Evolutionary conservation across 1,140 invertebrate species (phyloP).

Genomic region (Zaprionus nigranus): DNA sequence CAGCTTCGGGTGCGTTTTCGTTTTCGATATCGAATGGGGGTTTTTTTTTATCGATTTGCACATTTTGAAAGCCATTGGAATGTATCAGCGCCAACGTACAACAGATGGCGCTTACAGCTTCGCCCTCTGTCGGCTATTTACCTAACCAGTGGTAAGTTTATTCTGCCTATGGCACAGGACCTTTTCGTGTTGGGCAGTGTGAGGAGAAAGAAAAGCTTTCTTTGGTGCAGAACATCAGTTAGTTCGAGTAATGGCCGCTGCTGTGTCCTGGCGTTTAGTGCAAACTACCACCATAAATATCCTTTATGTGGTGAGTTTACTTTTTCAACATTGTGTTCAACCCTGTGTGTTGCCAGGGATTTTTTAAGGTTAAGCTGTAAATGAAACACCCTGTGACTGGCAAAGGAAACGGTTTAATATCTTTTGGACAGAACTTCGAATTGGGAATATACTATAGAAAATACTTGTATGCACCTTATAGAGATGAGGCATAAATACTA

Average conservation of each 20-base stretch:
- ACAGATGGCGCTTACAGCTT: conserved; percentile 28
- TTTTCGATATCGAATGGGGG: neutral
- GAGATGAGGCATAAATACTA: too few species aligned
- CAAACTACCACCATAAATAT: neutral
- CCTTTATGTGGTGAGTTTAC: neutral
- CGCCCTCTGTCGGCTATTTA: conserved; percentile 4
- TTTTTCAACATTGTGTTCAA: neutral
- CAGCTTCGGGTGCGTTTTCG: neutral
- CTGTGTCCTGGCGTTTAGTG: neutral
- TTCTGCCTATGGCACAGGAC: conserved; percentile 15
- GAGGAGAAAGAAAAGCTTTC: neutral
- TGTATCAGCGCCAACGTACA: neutral
- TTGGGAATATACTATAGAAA: too few species aligned
- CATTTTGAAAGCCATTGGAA: conserved; percentile 40
- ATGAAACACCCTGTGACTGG: neutral
- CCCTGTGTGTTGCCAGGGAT: neutral
- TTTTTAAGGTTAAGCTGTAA: neutral
- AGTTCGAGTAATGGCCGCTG: neutral
- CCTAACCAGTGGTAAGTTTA: neutral
- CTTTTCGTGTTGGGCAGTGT: neutral
- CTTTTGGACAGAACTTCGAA: too few species aligned
- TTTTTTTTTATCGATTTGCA: conserved; percentile 22
- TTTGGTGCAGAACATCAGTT: neutral
- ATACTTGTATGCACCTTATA: too few species aligned
- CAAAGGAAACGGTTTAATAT: neutral